Evolutionary conservation across 2,797 vertebrate genomes (phyloP).

Genomic region (Muscicapa striata): DNA sequence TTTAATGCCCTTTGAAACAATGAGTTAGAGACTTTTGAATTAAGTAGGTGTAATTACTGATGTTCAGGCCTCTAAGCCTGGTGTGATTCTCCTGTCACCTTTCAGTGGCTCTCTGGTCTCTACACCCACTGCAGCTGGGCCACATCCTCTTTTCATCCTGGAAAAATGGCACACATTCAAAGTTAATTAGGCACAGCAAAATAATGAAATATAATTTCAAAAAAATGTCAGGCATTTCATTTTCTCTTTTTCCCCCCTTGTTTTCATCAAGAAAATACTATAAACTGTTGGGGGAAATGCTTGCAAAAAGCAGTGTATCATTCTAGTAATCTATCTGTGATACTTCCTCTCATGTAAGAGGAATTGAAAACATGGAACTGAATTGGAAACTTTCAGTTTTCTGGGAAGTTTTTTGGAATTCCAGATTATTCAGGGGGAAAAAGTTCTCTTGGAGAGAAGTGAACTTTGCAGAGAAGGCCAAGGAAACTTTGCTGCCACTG

Average conservation of each 20-base stretch:
- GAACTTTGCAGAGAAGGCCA: neutral
- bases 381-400: neutral
- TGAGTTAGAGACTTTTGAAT: neutral
- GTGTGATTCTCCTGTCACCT: neutral
- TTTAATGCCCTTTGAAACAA: conserved; percentile 9
- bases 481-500: neutral
- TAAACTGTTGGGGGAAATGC: neutral
- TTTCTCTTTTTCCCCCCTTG: neutral
- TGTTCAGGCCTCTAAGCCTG: neutral
- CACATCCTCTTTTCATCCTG: neutral
- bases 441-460: neutral
- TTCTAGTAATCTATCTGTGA: neutral
- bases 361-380: neutral
- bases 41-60: neutral
- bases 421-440: neutral
- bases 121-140: neutral
- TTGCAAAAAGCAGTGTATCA: neutral
- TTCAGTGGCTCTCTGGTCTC: neutral
- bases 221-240: neutral
- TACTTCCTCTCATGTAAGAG: neutral
- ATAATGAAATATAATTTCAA: fast-evolving
- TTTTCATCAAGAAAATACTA: neutral
- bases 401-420: neutral
- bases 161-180: neutral
- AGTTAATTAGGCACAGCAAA: neutral